Evolutionary conservation across 2,797 vertebrate genomes (phyloP).

Genomic region (Coccyzus lansbergi): DNA sequence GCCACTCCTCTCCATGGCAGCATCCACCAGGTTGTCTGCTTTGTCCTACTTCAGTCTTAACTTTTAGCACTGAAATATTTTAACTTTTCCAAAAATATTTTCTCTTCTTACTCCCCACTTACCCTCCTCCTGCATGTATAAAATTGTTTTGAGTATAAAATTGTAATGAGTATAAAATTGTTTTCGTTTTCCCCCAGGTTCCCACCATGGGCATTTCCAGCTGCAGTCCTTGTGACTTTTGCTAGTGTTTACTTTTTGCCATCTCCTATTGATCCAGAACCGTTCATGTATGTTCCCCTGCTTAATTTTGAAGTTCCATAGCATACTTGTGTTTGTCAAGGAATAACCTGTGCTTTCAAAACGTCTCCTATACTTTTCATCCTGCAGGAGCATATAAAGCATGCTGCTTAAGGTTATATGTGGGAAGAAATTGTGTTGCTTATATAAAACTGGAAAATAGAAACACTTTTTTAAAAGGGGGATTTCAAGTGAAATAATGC

Average conservation of each 20-base stretch:
- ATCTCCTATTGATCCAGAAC: conserved; percentile 78
- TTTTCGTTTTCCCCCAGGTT: neutral
- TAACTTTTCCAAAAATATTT: neutral
- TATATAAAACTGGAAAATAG: neutral
- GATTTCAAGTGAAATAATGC: neutral
- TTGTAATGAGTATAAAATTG: fast-evolving
- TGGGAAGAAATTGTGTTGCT: neutral
- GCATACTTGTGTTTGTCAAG: neutral
- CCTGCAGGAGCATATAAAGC: neutral
- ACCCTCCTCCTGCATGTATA: neutral
- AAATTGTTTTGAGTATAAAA: neutral
- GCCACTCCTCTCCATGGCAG: neutral
- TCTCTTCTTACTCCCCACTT: neutral
- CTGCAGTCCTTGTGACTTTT: neutral
- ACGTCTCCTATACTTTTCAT: neutral
- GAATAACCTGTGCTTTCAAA: neutral
- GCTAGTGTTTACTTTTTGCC: conserved; percentile 77
- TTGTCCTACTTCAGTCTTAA: neutral
- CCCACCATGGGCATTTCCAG: neutral
- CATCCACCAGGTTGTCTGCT: neutral
- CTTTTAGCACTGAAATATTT: neutral
- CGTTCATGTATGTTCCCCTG: conserved; percentile 55
- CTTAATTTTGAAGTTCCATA: neutral
- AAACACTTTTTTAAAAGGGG: neutral
- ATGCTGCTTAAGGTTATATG: neutral